These are phyloP conservation scores for Halyomorpha halys DNA, from an alignment of 1,140 invertebrate species.

Conservation along the genomic window DNA sequence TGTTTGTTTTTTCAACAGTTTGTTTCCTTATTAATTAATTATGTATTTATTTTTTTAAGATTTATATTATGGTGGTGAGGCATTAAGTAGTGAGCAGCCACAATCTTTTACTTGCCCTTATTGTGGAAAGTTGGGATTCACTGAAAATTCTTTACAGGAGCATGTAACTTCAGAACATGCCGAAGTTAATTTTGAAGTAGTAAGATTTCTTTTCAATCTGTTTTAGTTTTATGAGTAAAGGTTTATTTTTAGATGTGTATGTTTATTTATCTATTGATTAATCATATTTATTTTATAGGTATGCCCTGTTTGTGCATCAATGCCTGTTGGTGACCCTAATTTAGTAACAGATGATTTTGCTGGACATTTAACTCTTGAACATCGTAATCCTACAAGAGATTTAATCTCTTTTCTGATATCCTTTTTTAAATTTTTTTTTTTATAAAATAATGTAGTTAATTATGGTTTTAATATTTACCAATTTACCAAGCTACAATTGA, in stretches of 20 bases:
- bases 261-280: neutral
- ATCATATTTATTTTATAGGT: constrained; percentile 45
- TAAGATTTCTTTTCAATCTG: constrained; percentile 36
- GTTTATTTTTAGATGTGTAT: neutral
- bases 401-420: constrained; percentile 75
- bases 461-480: too few species aligned
- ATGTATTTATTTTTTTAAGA: constrained; percentile 46
- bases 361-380: constrained; percentile 88
- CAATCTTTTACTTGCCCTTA: constrained; percentile 95
- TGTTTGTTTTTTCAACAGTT: too few species aligned
- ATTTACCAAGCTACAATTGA: too few species aligned
- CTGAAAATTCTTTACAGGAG: constrained; percentile 80
- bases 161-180: constrained; percentile 83
- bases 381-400: constrained; percentile 75
- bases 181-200: constrained; percentile 77
- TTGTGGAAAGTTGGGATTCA: constrained; percentile 92
- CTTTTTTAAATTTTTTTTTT: constrained; percentile 37
- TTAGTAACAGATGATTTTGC: constrained; percentile 96
- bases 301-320: constrained; percentile 90
- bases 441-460: neutral
- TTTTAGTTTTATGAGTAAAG: neutral
- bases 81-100: constrained; percentile 72
- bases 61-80: constrained; percentile 90
- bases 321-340: constrained; percentile 93
- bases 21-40: neutral